These are phyloP conservation scores for Mermis nigrescens DNA, from an alignment of 2,888 invertebrate genomes.

Conservation along the genomic window DNA sequence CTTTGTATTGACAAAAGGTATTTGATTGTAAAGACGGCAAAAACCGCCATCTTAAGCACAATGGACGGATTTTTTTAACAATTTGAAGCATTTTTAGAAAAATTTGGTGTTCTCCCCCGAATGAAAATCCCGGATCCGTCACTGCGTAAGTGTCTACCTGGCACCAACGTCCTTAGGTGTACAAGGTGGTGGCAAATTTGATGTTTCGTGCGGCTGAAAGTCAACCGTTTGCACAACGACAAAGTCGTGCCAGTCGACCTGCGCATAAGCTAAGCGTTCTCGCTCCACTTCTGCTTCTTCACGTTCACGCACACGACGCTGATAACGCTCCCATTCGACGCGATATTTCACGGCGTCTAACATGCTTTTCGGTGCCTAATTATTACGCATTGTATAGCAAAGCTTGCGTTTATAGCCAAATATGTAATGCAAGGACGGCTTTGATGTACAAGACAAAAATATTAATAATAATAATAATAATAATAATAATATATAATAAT, in stretches of 20 bases:
- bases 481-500: background rate
- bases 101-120: too few species aligned
- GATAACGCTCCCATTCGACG: slow-evolving; percentile 86
- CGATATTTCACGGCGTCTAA: slow-evolving; percentile 70
- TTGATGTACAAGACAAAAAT: too few species aligned
- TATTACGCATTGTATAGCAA: too few species aligned
- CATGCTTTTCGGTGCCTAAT: background rate
- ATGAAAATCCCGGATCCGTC: too few species aligned
- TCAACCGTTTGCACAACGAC: slow-evolving; percentile 99
- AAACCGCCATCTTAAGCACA: background rate
- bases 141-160: too few species aligned
- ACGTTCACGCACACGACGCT: slow-evolving; percentile 70
- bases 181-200: slow-evolving; percentile 38
- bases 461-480: background rate
- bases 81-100: too few species aligned
- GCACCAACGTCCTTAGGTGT: slow-evolving; percentile 41
- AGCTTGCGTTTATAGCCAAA: too few species aligned
- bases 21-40: too few species aligned
- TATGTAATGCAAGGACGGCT: too few species aligned
- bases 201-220: slow-evolving; percentile 75
- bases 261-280: slow-evolving; percentile 69
- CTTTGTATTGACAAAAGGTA: too few species aligned
- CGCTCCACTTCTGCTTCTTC: slow-evolving; percentile 87
- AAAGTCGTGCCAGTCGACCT: slow-evolving; percentile 99
- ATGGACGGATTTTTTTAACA: background rate